Base-by-base conservation (phyloP, 2,888 invertebrate species). In the Melinaea menophilus region DNA sequence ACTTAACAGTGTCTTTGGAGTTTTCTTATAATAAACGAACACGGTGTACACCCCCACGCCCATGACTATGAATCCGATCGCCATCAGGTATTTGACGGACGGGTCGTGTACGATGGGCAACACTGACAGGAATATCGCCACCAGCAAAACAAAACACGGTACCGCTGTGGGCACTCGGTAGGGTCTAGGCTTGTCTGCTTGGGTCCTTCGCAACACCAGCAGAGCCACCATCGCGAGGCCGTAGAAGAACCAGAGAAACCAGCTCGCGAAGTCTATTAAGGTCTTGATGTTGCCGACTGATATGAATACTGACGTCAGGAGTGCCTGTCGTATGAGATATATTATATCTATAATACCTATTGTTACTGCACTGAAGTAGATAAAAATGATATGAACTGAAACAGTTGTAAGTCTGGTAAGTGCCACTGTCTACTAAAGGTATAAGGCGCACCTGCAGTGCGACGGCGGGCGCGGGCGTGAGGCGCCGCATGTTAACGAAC, bases 161-260 rank as follows among this genome's bases (percentile, higher is more conserved):
- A 97, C 92, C 5, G 92, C 74, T 9, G 94, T 93, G 2, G 95
- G 95, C 9, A 95, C 95, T 79, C 93, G 92, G 75, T 96, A 96
- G 0, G 96, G 96, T 63, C 97, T 89, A 0, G 90, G 92, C 34
- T 91, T 92, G 65, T 94, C 82, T 4, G 94, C 92, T 76, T 93
- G 94, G 0, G 95, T 96, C 73, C 82, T 93, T 56, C 97, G 84
- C 75, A 97, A 86, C 0, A 96, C 92, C 46, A 97, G 81, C 22
- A 97, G 86, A 0, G 96, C 94, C 0, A 95, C 91, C 94, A 97
- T 95, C 0, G 96, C 95, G 0, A 94, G 82, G 0, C 96, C 97
- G 80, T 97, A 97, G 85, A 96, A 96, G 66, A 96, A 93, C 97
- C 97, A 97, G 33, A 96, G 94, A 68, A 96, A 93, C 90, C 97